phyloP scores from a whole-genome alignment of 2,888 invertebrate genomes.

The Petrophora chlorosata region DNA sequence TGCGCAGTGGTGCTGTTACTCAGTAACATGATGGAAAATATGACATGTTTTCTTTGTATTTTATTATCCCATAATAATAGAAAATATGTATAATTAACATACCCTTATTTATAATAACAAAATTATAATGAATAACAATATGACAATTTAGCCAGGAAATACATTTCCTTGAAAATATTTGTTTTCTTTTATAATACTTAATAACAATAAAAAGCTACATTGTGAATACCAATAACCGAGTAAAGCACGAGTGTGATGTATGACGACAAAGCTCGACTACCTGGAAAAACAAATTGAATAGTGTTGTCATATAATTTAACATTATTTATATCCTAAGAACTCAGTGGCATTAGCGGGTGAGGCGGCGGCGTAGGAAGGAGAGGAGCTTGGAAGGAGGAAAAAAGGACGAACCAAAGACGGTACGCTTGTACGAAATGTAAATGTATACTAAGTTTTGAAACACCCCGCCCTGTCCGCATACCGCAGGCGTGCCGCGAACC shows the following conservation, averaged over 20 bases:
- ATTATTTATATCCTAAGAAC: no score
- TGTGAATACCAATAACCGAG: slow-evolving; percentile 27
- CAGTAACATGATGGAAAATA: background rate
- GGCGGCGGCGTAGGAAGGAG: no score
- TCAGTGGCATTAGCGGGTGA: no score
- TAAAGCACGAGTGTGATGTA: slow-evolving; percentile 34
- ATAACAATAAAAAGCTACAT: slow-evolving; percentile 33
- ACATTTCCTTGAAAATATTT: slow-evolving; percentile 28
- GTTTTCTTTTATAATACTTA: slow-evolving; percentile 5
- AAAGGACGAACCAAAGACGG: no score
- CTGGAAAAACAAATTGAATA: slow-evolving; percentile 39
- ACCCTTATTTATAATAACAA: slow-evolving; percentile 19
- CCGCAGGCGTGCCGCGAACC: no score
- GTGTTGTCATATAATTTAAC: slow-evolving; percentile 2
- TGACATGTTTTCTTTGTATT: slow-evolving; percentile 7
- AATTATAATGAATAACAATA: slow-evolving; percentile 14
- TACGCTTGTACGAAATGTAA: no score
- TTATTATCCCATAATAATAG: slow-evolving; percentile 19
- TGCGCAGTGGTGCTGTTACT: no score
- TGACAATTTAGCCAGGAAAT: slow-evolving; percentile 19
- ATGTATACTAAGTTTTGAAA: no score
- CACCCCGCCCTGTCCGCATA: no score
- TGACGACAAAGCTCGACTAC: slow-evolving; percentile 30
- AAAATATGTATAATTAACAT: slow-evolving; percentile 21
- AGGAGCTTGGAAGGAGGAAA: no score